These are phyloP conservation scores for Aquatica leii DNA, from an alignment of 2,888 invertebrate species.

Conservation along the genomic window DNA sequence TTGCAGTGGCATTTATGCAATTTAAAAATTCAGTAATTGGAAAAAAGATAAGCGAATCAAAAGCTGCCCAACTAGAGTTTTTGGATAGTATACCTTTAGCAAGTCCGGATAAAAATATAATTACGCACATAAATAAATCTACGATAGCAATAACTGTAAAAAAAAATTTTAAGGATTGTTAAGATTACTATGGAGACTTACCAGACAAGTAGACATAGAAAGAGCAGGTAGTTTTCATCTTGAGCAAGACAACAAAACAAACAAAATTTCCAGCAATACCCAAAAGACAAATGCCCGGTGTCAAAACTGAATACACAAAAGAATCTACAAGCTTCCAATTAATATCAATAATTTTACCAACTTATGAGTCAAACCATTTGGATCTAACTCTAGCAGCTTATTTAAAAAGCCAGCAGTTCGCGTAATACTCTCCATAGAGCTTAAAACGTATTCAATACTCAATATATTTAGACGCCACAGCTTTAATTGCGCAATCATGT, in stretches of 20 bases:
- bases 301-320: slow-evolving; percentile 20
- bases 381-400: too few relatives aligned
- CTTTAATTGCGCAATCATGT: slow-evolving; percentile 11
- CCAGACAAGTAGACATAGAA: slow-evolving; percentile 31
- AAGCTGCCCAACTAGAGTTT: not conserved
- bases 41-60: slow-evolving; percentile 18
- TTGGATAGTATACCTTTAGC: slow-evolving; percentile 16
- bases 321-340: slow-evolving; percentile 16
- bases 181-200: slow-evolving; percentile 9
- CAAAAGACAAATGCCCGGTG: slow-evolving; percentile 21
- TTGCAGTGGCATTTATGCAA: slow-evolving; percentile 27
- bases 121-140: slow-evolving; percentile 18
- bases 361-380: not conserved
- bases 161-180: not conserved
- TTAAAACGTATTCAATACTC: too few relatives aligned
- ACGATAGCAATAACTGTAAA: slow-evolving; percentile 21
- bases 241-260: slow-evolving; percentile 19
- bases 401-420: too few relatives aligned
- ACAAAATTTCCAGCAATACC: slow-evolving; percentile 26
- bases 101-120: slow-evolving; percentile 21
- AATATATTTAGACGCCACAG: not conserved
- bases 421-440: too few relatives aligned
- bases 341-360: not conserved
- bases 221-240: slow-evolving; percentile 19
- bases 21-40: slow-evolving; percentile 30